Base-by-base conservation (phyloP, 2,797 vertebrate species). In the Gobionotothen gibberifrons region DNA sequence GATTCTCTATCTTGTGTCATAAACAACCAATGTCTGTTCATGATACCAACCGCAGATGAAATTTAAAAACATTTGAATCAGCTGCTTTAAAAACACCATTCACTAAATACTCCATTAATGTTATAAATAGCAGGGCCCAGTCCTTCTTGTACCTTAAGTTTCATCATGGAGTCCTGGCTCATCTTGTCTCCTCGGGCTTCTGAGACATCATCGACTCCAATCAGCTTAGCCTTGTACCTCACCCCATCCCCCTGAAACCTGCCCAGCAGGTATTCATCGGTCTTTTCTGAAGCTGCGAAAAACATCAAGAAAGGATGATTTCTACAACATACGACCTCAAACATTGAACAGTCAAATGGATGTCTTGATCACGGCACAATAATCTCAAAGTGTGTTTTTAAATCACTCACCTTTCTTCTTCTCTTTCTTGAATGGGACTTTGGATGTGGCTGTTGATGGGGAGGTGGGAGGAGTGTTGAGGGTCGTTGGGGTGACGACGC, bases 141-240 rank as follows among this genome's bases (percentile, higher is more conserved):
- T 48, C 3, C 5, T 0, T 43, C 2, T 1, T 62, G 71, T 91
- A 98, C 98, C 97, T 99, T 99, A 0, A 99, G 92, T 80, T 99
- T 99, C 98, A 99, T 99, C 98, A 99, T 99, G 56, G 98, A 98
- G 91, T 99, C 98, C 85, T 99, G 98, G 86, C 96, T 97, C 98
- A 99, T 99, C 92, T 99, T 98, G 86, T 99, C 98, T 65, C 98
- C 98, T 88, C 98, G 93, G 77, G 98, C 95, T 70, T 98, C 97
- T 0, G 96, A 90, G 29, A 99, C 96, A 55, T 99, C 98, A 76
- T 98, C 97, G 12, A 99, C 91, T 17, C 98, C 98, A 14, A 99
- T 99, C 36, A 99, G 87, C 82, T 99, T 99, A 85, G 96, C 98
- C 89, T 99, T 99, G 90, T 99, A 99, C 87, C 95, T 94, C 75